These are phyloP conservation scores for Episyrphus balteatus DNA, from an alignment of 1,140 invertebrate genomes.

Conservation along the genomic window DNA sequence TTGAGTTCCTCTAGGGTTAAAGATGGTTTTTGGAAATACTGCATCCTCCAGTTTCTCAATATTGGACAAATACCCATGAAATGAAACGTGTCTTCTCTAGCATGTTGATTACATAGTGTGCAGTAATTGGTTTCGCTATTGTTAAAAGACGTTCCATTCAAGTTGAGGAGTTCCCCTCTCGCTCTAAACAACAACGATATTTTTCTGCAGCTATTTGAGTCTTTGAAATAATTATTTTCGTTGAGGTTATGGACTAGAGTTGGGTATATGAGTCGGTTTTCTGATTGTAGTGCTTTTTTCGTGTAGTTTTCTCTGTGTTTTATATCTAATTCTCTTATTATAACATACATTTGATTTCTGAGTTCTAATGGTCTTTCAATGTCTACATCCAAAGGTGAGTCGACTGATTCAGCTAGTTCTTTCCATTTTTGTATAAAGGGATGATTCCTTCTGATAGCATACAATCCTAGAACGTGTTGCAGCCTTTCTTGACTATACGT, in stretches of 20 bases:
- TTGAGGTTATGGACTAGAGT: background rate
- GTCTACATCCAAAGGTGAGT: background rate
- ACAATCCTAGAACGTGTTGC: background rate
- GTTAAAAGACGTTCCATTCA: background rate
- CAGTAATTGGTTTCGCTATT: background rate
- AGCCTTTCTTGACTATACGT: background rate
- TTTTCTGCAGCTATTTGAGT: background rate
- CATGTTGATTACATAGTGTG: background rate
- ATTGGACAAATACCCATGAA: background rate
- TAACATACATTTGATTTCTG: background rate
- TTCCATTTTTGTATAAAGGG: background rate
- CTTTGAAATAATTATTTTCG: background rate
- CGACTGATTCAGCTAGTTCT: background rate
- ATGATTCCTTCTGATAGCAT: background rate
- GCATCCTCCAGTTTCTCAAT: background rate
- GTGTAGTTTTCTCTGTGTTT: no score
- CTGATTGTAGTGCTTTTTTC: background rate
- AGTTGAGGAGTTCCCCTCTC: background rate
- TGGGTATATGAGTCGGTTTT: background rate
- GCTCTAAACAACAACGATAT: background rate
- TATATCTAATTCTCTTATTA: background rate
- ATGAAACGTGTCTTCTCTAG: background rate
- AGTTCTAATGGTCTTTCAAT: background rate
- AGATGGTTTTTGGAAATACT: background rate
- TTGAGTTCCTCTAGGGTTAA: background rate